Evolutionary conservation across 2,888 invertebrate species (phyloP).

Genomic region (Camptogramma bilineatum): DNA sequence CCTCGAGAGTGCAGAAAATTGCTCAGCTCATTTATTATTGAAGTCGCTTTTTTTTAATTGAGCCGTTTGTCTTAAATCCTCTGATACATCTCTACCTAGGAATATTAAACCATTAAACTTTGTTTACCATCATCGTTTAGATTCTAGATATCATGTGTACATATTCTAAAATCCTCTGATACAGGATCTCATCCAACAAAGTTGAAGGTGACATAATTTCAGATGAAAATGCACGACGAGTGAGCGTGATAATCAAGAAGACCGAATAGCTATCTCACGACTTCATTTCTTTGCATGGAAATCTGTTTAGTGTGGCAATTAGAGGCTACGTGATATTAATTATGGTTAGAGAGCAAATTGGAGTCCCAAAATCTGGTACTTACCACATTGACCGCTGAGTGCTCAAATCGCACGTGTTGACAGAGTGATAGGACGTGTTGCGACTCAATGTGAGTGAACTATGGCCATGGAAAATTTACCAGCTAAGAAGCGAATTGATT

Average conservation of each 20-base stretch:
- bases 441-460: not conserved
- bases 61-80: too few relatives aligned
- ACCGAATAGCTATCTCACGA: slow-evolving; percentile 23
- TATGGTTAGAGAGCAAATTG: slow-evolving; percentile 15
- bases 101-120: not conserved
- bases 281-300: slow-evolving; percentile 18
- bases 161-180: too few relatives aligned
- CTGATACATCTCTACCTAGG: too few relatives aligned
- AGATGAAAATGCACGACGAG: slow-evolving; percentile 15
- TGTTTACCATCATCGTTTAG: not conserved
- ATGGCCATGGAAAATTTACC: too few relatives aligned
- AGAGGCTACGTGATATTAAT: slow-evolving; percentile 23
- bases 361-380: slow-evolving; percentile 14
- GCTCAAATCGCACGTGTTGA: not conserved
- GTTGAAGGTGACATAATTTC: slow-evolving; percentile 12
- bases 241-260: slow-evolving; percentile 16
- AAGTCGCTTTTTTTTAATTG: too few relatives aligned
- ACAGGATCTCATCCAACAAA: not conserved
- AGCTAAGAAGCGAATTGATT: too few relatives aligned
- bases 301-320: slow-evolving; percentile 25
- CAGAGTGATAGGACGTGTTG: not conserved
- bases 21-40: too few relatives aligned
- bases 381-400: not conserved
- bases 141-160: not conserved
- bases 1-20: too few relatives aligned